A percentile compares a stretch with the other conserved stretches of the same genome.
Conservation (phyloP, 1,140 invertebrate species). For the Fopius arisanus region DNA sequence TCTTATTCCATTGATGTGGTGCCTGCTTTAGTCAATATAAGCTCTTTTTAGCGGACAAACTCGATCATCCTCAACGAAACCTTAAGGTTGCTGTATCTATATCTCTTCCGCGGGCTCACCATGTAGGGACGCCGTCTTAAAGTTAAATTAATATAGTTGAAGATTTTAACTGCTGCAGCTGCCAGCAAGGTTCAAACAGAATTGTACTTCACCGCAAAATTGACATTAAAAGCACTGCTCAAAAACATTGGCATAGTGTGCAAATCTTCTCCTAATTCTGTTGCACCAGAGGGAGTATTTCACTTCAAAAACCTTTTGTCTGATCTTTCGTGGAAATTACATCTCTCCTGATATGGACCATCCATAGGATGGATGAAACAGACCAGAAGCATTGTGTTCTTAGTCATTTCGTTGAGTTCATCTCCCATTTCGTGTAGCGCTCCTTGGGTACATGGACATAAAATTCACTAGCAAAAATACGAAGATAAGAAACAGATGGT, state of each 20-base stretch:
- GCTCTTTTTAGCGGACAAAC: constrained; percentile 42
- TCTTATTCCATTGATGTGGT: constrained; percentile 18
- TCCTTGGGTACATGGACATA: constrained; percentile 39
- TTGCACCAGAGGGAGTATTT: no score
- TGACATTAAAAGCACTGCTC: no score
- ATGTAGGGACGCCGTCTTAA: constrained; percentile 54
- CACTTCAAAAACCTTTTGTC: not conserved
- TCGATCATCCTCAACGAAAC: constrained; percentile 34
- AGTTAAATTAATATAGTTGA: constrained; percentile 45
- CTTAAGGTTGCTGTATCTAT: constrained; percentile 53
- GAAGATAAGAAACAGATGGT: constrained; percentile 42
- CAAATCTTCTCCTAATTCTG: no score
- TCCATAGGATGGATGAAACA: constrained; percentile 39
- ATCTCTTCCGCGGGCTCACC: constrained; percentile 50
- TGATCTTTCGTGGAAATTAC: constrained; percentile 24
- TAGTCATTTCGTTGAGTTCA: constrained; percentile 33
- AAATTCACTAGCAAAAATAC: constrained; percentile 42
- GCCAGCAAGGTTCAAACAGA: not conserved
- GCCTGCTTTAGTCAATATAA: constrained; percentile 55
- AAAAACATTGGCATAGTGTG: no score
- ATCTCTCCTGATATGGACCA: constrained; percentile 42
- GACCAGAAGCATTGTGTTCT: constrained; percentile 42
- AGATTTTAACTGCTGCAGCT: not conserved
- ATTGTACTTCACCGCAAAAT: no score
- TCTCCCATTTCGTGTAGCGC: constrained; percentile 34